Evolutionary conservation across 2,797 vertebrate genomes (phyloP).

Genomic region (Mustela erminea): DNA sequence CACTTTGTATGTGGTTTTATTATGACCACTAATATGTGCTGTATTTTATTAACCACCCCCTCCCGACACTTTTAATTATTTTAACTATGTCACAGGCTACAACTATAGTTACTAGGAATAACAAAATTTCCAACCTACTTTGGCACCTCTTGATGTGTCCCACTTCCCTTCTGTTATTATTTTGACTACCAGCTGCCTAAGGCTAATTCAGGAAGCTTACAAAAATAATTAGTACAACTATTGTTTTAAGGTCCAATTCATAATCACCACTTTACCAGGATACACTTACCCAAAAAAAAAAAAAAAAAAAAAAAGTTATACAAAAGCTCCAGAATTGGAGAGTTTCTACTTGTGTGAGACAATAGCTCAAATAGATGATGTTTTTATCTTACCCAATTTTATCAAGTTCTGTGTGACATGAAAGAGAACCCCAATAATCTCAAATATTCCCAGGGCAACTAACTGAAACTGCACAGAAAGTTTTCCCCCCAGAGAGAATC

Average conservation of each 20-base stretch:
- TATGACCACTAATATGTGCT: slow-evolving; percentile 1
- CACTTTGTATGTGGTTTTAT: slow-evolving; percentile 18
- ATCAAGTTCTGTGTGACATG: background rate
- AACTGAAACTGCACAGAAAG: slow-evolving; percentile 46
- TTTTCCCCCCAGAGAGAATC: slow-evolving; percentile 78
- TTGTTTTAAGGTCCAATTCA: slow-evolving; percentile 49
- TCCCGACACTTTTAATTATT: slow-evolving; percentile 6
- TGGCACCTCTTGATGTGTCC: background rate
- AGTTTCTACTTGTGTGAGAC: background rate
- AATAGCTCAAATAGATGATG: slow-evolving; percentile 3
- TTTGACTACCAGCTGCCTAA: slow-evolving; percentile 37
- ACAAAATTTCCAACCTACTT: slow-evolving; percentile 59
- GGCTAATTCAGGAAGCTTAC: slow-evolving; percentile 31
- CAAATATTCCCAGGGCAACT: slow-evolving; percentile 23
- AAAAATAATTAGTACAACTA: slow-evolving; percentile 50
- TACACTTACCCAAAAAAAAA: slow-evolving; percentile 23
- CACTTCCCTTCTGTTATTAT: slow-evolving; percentile 41
- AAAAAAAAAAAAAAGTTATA: slow-evolving; percentile 2
- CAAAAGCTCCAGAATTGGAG: slow-evolving; percentile 56
- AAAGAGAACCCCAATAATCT: slow-evolving; percentile 58
- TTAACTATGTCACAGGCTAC: slow-evolving; percentile 37
- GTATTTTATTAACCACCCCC: background rate
- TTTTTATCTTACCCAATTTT: slow-evolving; percentile 68
- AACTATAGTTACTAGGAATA: background rate
- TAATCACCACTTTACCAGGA: slow-evolving; percentile 64